These are phyloP conservation scores for Megalops cyprinoides DNA, from an alignment of 2,797 vertebrate species.

Conservation along the genomic window DNA sequence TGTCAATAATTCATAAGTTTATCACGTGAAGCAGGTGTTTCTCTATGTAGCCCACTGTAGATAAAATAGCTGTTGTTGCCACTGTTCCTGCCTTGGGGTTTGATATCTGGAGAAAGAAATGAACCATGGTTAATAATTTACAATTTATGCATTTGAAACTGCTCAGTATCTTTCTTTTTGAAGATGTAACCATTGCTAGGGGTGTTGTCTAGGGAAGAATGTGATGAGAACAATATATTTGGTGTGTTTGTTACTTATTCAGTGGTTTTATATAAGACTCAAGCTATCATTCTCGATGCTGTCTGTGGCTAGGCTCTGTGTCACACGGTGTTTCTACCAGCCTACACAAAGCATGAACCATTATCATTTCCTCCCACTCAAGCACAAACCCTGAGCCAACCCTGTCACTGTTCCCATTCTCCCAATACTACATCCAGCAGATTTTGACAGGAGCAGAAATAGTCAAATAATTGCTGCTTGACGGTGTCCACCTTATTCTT, in stretches of 20 bases:
- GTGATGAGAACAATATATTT: not conserved
- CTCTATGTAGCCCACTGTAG: too few relatives aligned
- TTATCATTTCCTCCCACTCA: not conserved
- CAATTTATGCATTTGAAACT: too few relatives aligned
- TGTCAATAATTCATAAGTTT: too few relatives aligned
- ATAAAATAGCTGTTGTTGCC: too few relatives aligned
- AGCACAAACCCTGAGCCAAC: not conserved
- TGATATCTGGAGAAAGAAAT: too few relatives aligned
- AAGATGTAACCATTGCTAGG: too few relatives aligned
- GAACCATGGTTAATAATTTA: too few relatives aligned
- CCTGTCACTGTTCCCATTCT: not conserved
- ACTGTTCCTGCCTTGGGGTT: too few relatives aligned
- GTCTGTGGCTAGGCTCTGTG: not conserved
- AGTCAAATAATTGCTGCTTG: not conserved
- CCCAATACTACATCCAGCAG: not conserved
- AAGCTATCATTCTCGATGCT: not conserved
- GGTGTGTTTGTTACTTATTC: not conserved
- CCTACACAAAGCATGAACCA: not conserved
- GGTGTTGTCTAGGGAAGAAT: not conserved
- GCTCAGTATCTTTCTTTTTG: too few relatives aligned
- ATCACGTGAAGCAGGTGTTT: too few relatives aligned
- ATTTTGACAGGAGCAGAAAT: not conserved
- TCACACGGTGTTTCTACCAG: not conserved
- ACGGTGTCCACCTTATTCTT: not conserved
- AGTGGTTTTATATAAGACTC: not conserved